Evolutionary conservation across 2,888 invertebrate genomes (phyloP), one percentile per base, ranked within the genome.

Genomic region (Galerucella nymphaeae): DNA sequence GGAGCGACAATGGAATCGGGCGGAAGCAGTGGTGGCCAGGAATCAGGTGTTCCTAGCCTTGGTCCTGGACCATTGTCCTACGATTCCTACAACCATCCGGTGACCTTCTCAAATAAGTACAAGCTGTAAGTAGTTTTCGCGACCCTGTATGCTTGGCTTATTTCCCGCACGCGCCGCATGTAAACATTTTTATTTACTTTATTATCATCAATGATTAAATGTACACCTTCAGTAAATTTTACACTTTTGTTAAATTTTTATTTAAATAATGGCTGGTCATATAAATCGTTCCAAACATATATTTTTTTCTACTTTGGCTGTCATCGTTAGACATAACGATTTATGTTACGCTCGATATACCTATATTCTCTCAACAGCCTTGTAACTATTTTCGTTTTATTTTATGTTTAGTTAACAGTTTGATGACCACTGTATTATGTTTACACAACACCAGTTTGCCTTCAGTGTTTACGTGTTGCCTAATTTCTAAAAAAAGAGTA

Each of bases 1-100:
- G 91, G 91, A 83, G 91, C 90, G 84, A 89, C 90, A 80, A 90
- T 89, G 88, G 89, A 89, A 84, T 87, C 89, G 86, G 88, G 88
- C 84, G 86, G 85, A 78, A 84, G 83, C 79, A 80, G 82, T 69
- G 80, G 76, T 90, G 85, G 87, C 90, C 76, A 75, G 75, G 83
- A 83, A 76, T 82, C 82, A 77, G 84, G 81, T 81, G 81, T 82
- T 78, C 78, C 83, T 76, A 82, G 81, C 79, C 77, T 83, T 73
- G 83, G 82, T 76, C 83, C 84, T 80, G 83, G 81, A 77, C 80
- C 82, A 72, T 79, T 83, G 76, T 76, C 83, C 77, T 86, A 86
- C 80, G 86, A 86, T 71, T 80, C 83, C 73, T 86, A 85, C 82
- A 83, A 83, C 81, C 86, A 87, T 80, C 86, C 86, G 70, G 83